Evolutionary conservation across 2,888 invertebrate genomes (phyloP).

Genomic region (Lamproptera curius): DNA sequence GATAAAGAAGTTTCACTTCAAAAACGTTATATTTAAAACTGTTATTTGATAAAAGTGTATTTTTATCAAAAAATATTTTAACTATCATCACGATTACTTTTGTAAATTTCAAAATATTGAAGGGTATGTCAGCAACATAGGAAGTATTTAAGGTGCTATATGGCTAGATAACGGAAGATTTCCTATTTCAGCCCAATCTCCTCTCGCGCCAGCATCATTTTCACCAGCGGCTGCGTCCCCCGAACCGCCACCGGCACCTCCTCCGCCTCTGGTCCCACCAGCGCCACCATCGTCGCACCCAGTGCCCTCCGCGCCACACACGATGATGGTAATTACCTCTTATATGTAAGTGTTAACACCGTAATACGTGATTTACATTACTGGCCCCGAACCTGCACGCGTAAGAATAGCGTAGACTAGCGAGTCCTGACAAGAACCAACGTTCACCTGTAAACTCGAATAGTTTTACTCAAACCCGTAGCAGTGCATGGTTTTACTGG

Average conservation of each 20-base stretch:
- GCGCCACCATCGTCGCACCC: constrained; percentile 58
- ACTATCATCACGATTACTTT: no score
- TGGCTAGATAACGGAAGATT: no score
- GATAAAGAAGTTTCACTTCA: no score
- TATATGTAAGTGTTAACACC: constrained; percentile 79
- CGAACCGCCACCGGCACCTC: constrained; percentile 79
- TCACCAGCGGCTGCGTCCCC: constrained; percentile 77
- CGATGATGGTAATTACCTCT: constrained; percentile 79
- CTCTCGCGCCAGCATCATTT: constrained; percentile 79
- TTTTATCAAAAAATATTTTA: no score
- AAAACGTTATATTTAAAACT: no score
- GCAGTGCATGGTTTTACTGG: constrained; percentile 18
- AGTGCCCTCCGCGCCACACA: constrained; percentile 61
- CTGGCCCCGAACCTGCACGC: constrained; percentile 69
- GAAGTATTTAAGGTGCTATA: no score
- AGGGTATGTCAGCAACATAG: no score
- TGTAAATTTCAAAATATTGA: no score
- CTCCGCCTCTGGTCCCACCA: constrained; percentile 65
- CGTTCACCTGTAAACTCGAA: neutral
- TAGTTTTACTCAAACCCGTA: constrained; percentile 4
- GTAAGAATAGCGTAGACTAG: constrained; percentile 18
- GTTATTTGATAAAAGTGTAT: no score
- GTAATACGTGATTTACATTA: constrained; percentile 71
- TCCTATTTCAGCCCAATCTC: constrained; percentile 71
- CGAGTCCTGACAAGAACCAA: constrained; percentile 1